Percentiles rank a stretch among this genome's conserved stretches.
phyloP scores from a whole-genome alignment of 2,888 invertebrate genomes.

The Xestia xanthographa region DNA sequence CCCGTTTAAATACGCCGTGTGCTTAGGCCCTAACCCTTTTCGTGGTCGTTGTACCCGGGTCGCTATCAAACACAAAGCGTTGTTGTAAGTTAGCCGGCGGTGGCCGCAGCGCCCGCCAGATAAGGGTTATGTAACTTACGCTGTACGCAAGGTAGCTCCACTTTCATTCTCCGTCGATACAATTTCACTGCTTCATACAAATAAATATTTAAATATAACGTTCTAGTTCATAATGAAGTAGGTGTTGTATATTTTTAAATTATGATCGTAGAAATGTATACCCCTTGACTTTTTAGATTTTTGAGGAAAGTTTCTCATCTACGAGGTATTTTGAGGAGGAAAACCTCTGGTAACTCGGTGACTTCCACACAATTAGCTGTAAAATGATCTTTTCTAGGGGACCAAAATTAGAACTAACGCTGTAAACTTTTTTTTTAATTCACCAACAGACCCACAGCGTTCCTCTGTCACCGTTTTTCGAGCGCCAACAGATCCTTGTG shows the following conservation, averaged over 20 bases:
- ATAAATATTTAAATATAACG: conserved; percentile 34
- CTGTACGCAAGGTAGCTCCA: conserved; percentile 57
- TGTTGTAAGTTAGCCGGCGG: conserved; percentile 55
- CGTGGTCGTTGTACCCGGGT: conserved; percentile 46
- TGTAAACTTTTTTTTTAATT: neutral
- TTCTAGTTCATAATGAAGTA: conserved; percentile 9
- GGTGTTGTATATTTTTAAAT: neutral
- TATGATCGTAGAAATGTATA: neutral
- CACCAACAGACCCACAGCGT: neutral
- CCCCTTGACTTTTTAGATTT: neutral
- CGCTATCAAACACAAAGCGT: conserved; percentile 68
- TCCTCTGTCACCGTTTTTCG: neutral
- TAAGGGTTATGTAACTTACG: conserved; percentile 66
- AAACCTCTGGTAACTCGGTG: neutral
- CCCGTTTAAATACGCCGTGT: no score
- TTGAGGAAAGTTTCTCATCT: neutral
- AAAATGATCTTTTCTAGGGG: neutral
- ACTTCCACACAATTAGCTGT: neutral
- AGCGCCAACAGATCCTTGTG: neutral
- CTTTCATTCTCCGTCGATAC: conserved; percentile 65
- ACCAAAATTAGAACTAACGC: neutral
- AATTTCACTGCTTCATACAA: conserved; percentile 57
- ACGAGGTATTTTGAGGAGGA: neutral
- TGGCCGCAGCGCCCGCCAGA: conserved; percentile 56
- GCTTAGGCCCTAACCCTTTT: conserved; percentile 33